Evolutionary conservation across 2,113 vertebrate species (phyloP).

Genomic region (Catharus fuscescens): DNA sequence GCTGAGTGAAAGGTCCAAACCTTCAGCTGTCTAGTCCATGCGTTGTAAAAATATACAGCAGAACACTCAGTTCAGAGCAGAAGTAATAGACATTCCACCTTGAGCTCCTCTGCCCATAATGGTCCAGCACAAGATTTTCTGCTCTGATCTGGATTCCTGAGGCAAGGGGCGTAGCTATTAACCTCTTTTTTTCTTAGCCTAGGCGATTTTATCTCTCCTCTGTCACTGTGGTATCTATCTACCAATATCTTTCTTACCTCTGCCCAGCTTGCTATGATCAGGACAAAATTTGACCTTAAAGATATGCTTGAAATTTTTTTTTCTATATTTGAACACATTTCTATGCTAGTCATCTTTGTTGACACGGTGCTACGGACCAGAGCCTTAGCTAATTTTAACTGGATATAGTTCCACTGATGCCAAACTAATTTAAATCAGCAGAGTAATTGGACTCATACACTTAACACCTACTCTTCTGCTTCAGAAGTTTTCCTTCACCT

Average conservation of each 20-base stretch:
- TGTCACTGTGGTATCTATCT: background rate
- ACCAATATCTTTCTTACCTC: background rate
- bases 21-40: background rate
- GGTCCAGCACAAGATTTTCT: constrained; percentile 13
- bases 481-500: constrained; percentile 50
- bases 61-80: background rate
- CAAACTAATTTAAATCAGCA: constrained; percentile 40
- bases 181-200: background rate
- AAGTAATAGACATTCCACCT: background rate
- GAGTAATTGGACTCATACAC: background rate
- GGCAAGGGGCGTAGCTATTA: background rate
- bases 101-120: background rate
- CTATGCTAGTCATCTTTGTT: background rate
- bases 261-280: background rate
- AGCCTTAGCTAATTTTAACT: constrained; percentile 23
- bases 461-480: constrained; percentile 27
- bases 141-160: background rate
- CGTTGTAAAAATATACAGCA: background rate
- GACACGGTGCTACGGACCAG: background rate
- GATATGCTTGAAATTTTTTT: background rate
- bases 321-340: background rate
- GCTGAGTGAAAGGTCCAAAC: background rate
- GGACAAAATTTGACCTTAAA: background rate
- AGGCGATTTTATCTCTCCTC: background rate
- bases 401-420: background rate